These are phyloP conservation scores for Platygyra sinensis DNA, from an alignment of 64 coral and sea anemone species.

Conservation along the genomic window DNA sequence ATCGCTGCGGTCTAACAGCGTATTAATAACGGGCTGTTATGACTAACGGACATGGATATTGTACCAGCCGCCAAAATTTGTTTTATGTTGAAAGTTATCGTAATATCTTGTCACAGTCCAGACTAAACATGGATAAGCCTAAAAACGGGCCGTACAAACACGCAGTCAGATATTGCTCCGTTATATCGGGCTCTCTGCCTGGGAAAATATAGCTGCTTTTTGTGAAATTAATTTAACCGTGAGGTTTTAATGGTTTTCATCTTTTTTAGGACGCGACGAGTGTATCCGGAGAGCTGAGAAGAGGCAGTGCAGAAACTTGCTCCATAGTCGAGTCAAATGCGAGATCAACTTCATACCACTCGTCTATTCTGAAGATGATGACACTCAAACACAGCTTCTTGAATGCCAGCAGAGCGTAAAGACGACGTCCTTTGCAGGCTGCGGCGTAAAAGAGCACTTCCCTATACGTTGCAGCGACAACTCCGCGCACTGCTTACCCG, in stretches of 20 bases:
- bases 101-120: neutral
- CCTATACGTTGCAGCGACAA: constrained; percentile 30
- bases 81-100: constrained; percentile 1
- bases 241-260: neutral
- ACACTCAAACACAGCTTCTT: constrained; percentile 1
- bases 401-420: constrained; percentile 25
- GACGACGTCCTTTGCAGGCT: constrained; percentile 27
- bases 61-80: neutral
- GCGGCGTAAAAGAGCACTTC: neutral
- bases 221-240: neutral
- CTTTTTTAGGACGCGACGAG: constrained; percentile 47
- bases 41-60: neutral
- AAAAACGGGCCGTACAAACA: neutral
- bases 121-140: neutral
- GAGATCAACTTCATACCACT: constrained; percentile 73
- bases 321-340: constrained; percentile 45
- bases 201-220: neutral
- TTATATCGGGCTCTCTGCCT: neutral
- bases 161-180: neutral
- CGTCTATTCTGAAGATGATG: constrained; percentile 35
- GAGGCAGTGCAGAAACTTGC: constrained; percentile 55
- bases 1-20: neutral
- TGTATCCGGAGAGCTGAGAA: constrained; percentile 67
- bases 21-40: neutral
- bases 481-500: constrained; percentile 30